Evolutionary conservation across 2,113 vertebrate genomes (phyloP).

Genomic region (Ptilorrhoa leucosticta): DNA sequence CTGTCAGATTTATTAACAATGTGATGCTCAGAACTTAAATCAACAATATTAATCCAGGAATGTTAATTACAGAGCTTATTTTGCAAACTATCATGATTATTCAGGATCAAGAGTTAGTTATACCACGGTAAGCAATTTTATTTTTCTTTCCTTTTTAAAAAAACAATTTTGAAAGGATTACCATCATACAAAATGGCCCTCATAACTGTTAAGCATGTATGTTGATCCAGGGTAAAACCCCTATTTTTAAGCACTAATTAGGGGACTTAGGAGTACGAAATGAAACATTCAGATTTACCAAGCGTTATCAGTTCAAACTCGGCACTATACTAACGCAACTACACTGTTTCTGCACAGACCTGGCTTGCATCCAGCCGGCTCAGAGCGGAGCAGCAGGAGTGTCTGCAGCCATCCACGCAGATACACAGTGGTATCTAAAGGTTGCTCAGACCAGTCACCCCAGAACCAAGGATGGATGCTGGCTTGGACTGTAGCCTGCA

Average conservation of each 20-base stretch:
- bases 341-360: neutral
- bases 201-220: neutral
- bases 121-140: neutral
- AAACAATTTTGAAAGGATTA: neutral
- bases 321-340: neutral
- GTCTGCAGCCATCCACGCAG: neutral
- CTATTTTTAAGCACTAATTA: neutral
- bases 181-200: neutral
- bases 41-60: neutral
- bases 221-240: neutral
- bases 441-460: neutral
- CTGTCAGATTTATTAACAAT: neutral
- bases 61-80: constrained; percentile 1
- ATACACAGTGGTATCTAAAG: neutral
- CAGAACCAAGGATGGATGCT: neutral
- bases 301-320: neutral
- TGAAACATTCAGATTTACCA: neutral
- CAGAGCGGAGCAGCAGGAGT: neutral
- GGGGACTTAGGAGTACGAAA: neutral
- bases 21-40: neutral
- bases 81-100: neutral
- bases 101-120: neutral
- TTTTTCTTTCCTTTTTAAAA: neutral
- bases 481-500: accelerated
- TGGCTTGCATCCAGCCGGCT: neutral